phyloP scores from a whole-genome alignment of 2,797 vertebrate genomes.

The Dryobates pubescens region DNA sequence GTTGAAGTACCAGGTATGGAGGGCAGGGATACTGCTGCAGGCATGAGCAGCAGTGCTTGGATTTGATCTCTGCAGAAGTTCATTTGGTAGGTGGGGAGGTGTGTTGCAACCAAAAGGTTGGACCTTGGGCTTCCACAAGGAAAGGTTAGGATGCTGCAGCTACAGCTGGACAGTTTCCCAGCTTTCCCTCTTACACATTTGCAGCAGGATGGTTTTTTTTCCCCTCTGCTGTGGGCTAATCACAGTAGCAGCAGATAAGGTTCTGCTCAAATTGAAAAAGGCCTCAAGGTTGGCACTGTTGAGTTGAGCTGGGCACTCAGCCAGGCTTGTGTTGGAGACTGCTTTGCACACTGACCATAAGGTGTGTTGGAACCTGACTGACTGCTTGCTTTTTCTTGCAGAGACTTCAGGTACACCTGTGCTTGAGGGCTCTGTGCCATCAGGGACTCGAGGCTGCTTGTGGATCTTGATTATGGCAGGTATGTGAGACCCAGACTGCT shows the following conservation, averaged over 20 bases:
- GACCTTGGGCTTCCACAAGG: accelerated
- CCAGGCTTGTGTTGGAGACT: neutral
- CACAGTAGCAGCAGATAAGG: accelerated
- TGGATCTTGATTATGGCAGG: constrained; percentile 32
- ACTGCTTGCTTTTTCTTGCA: neutral
- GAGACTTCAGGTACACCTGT: neutral
- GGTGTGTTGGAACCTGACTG: neutral
- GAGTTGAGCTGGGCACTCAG: neutral
- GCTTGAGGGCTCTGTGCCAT: neutral
- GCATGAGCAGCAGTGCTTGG: accelerated
- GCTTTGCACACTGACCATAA: neutral
- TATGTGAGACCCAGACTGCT: neutral
- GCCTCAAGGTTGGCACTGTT: neutral
- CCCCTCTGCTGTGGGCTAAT: neutral
- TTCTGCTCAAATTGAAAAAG: neutral
- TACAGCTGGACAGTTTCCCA: neutral
- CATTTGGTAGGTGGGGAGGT: neutral
- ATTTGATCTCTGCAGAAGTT: neutral
- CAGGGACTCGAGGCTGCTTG: neutral
- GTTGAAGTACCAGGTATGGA: accelerated
- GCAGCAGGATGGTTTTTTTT: neutral
- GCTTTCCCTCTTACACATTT: neutral
- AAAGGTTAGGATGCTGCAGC: neutral
- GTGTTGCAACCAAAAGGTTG: neutral
- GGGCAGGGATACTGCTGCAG: neutral